These are phyloP conservation scores for Tangachromis dhanisi DNA, from an alignment of 2,113 vertebrate genomes.

Conservation along the genomic window DNA sequence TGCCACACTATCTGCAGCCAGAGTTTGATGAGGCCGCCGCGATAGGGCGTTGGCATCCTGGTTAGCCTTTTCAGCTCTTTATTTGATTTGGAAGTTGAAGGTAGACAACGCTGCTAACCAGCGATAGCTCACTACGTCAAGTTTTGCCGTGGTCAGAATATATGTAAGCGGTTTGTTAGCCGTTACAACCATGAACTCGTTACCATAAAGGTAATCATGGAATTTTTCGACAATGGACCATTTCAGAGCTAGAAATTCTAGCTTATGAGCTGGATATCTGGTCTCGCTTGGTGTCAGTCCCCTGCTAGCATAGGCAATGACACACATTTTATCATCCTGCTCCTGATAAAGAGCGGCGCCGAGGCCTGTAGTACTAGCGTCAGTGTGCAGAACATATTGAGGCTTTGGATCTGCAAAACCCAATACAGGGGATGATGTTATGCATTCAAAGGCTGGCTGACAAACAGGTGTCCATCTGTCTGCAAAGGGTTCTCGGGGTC, in stretches of 20 bases:
- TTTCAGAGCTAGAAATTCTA: background rate
- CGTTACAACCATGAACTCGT: background rate
- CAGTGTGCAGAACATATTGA: background rate
- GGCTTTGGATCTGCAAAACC: background rate
- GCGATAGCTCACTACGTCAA: background rate
- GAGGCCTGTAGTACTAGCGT: background rate
- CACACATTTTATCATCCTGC: accelerated
- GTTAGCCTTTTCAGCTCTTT: background rate
- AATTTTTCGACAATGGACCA: background rate
- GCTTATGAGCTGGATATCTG: background rate
- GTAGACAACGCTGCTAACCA: background rate
- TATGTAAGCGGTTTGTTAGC: background rate
- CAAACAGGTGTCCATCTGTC: background rate
- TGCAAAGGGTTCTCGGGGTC: background rate
- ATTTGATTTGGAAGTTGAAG: background rate
- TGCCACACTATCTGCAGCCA: background rate
- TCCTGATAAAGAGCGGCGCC: accelerated
- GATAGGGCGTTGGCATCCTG: background rate
- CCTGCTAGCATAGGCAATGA: background rate
- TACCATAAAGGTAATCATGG: background rate
- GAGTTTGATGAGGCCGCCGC: background rate
- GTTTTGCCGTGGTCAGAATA: background rate
- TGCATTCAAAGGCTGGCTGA: background rate
- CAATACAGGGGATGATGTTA: background rate
- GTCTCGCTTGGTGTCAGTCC: background rate